Conservation (phyloP, 64 coral and sea anemone species). For the Montipora cactus region DNA sequence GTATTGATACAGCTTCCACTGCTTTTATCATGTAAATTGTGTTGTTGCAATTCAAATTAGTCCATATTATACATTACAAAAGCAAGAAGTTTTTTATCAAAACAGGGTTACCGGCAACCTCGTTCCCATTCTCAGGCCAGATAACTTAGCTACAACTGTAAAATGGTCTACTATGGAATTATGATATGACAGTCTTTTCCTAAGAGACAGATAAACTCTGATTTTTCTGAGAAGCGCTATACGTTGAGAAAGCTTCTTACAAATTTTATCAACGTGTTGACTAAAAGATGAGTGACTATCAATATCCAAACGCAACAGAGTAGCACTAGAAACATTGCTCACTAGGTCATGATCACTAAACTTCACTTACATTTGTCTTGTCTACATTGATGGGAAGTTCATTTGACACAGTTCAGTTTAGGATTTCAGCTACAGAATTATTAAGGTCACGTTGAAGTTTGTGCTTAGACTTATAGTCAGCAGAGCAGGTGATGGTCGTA, state of each 20-base stretch:
- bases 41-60: no score
- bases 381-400: conserved; percentile 31
- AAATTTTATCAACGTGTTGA: conserved; percentile 31
- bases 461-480: background rate
- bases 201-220: conserved; percentile 1
- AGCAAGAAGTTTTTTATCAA: no score
- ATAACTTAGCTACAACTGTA: no score
- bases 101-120: no score
- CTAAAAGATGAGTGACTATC: conserved; percentile 41
- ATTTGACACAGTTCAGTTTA: conserved; percentile 22
- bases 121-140: no score
- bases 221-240: conserved; percentile 12
- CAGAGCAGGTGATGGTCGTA: background rate
- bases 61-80: no score
- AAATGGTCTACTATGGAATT: no score
- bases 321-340: conserved; percentile 38
- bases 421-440: conserved; percentile 43
- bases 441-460: conserved; percentile 9
- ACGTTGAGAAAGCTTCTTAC: conserved; percentile 57
- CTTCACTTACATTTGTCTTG: conserved; percentile 48
- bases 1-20: no score
- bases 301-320: conserved; percentile 46
- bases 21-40: no score
- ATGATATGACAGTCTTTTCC: background rate
- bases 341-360: background rate